phyloP scores from a whole-genome alignment of 2,113 vertebrate species.

The Sapayoa aenigma region DNA sequence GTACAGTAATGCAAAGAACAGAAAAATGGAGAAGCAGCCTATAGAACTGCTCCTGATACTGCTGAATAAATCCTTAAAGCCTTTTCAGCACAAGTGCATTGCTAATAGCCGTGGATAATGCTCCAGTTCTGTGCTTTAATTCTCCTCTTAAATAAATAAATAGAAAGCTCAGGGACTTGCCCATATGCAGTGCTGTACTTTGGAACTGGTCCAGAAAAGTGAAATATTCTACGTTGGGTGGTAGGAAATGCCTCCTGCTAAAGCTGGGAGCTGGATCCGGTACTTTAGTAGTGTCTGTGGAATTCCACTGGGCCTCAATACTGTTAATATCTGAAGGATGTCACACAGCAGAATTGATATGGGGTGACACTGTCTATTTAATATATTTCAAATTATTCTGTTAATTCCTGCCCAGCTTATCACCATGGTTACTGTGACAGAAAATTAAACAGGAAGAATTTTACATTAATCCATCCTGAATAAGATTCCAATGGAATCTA shows the following conservation, averaged over 20 bases:
- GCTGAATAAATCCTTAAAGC: background rate
- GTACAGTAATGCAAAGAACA: background rate
- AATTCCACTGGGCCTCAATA: background rate
- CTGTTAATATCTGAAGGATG: background rate
- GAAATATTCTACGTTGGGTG: constrained; percentile 4
- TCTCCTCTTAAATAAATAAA: constrained; percentile 30
- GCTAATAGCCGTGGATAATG: background rate
- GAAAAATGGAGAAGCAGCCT: constrained; percentile 10
- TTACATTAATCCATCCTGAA: background rate
- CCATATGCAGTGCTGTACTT: background rate
- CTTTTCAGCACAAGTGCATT: background rate
- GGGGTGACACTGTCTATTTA: background rate
- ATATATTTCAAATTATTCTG: background rate
- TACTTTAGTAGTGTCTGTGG: background rate
- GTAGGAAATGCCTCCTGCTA: background rate
- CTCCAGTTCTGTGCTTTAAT: background rate
- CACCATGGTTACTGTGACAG: background rate
- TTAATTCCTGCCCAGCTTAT: constrained; percentile 33
- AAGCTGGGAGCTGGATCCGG: background rate
- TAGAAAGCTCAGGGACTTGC: background rate
- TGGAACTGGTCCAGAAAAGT: constrained; percentile 9
- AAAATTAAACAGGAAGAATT: background rate
- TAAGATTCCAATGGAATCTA: background rate
- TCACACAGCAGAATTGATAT: background rate
- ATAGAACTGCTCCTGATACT: background rate